Evolutionary conservation across 1,140 invertebrate species (phyloP).

Genomic region (Hyles euphorbiae): DNA sequence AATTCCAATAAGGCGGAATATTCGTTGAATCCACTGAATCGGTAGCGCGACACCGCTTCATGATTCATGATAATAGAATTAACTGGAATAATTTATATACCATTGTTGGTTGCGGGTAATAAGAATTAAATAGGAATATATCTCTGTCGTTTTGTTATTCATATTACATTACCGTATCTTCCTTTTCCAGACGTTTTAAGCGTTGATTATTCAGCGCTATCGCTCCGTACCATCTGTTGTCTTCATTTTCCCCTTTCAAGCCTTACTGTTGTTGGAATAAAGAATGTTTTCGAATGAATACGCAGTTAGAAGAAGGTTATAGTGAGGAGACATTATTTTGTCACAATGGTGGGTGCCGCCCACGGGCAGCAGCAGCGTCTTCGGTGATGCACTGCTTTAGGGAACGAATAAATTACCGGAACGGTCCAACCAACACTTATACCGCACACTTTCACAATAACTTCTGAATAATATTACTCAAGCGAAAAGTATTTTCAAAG

Average conservation of each 20-base stretch:
- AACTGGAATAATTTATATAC: conserved; percentile 48
- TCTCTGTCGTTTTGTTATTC: conserved; percentile 73
- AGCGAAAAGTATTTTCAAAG: conserved; percentile 14
- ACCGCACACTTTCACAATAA: conserved; percentile 50
- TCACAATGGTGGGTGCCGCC: conserved; percentile 70
- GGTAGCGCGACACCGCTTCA: conserved; percentile 8
- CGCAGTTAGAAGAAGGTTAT: conserved; percentile 42
- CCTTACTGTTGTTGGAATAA: conserved; percentile 36
- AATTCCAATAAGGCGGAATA: too few species aligned
- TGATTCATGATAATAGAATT: conserved; percentile 31
- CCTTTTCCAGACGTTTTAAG: conserved; percentile 73
- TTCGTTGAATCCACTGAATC: conserved; percentile 13
- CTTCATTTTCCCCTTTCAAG: conserved; percentile 29
- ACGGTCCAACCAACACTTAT: conserved; percentile 39
- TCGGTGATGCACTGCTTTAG: conserved; percentile 70
- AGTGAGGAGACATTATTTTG: conserved; percentile 70
- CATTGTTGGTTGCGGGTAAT: conserved; percentile 55
- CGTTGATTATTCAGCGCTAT: conserved; percentile 74
- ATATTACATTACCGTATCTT: conserved; percentile 74
- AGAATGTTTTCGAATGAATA: conserved; percentile 35
- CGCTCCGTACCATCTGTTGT: conserved; percentile 58
- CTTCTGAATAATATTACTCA: conserved; percentile 47
- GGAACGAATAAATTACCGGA: conserved; percentile 68
- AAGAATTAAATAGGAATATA: conserved; percentile 71
- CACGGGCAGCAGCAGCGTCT: conserved; percentile 49